Base-by-base conservation (phyloP, 2,888 invertebrate genomes). In the Endomychus coccineus region DNA sequence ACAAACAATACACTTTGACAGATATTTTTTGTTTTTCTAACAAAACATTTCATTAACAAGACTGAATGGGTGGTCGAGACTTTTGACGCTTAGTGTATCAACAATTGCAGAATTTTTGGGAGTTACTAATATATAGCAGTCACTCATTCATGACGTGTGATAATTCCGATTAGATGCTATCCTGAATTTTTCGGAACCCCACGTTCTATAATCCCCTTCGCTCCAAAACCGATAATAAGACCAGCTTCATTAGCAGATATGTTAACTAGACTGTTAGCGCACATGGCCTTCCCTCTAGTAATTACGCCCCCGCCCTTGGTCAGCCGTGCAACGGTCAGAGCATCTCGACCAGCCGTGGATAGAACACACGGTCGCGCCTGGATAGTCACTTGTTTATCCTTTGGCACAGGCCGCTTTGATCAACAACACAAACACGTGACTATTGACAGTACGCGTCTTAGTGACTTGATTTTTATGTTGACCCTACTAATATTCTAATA, bases 311-410 rank as follows among this genome's bases (percentile, higher is more conserved):
- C 56, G 43, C 43, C 51, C 62, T 69, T 70, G 68, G 70, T 62
- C 71, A 71, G 68, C 56, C 55, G 56, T 54, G 55, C 56, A 57
- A 55, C 58, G 62, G 62, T 58, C 66, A 63, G 64, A 64, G 55
- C 59, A 64, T 64, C 64, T 61, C 64, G 58, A 59, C 56, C 57
- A 54, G 60, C 59, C 60, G 64, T 61, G 59, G 61, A 61, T 61
- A 62, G 58, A 59, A 58, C 57, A 60, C 61, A 49, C 50, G 49
- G 39, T 43, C 52, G 42, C 32, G 36, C 25, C 36, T 19, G 39
- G 23, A 25, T 27, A 34, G 11, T 29, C 25, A 37, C 36, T 34
- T 34, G 34, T 40, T 37, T 36, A 30, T 39, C 25, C 35, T 19
- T 16, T 11, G n/a, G 23, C 33, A 34, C 46, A 46, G 49, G 40